phyloP scores from a whole-genome alignment of 2,113 vertebrate genomes.

The Ginglymostoma cirratum region DNA sequence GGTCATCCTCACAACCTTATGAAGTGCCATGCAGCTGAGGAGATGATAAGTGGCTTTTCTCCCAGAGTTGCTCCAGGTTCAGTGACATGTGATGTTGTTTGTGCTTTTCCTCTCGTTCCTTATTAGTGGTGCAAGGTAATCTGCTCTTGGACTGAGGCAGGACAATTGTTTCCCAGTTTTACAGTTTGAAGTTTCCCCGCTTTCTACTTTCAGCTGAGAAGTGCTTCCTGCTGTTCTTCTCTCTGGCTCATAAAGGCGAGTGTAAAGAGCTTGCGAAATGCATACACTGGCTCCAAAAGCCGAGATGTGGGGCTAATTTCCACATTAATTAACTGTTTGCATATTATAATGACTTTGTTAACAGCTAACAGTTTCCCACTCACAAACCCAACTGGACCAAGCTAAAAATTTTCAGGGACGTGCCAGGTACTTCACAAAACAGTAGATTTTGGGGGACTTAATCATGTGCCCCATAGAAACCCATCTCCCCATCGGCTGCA shows the following conservation, averaged over 20 bases:
- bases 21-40: background rate
- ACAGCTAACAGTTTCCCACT: too few relatives aligned
- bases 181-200: background rate
- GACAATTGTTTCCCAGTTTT: background rate
- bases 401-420: background rate
- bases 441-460: background rate
- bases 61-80: background rate
- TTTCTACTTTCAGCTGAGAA: background rate
- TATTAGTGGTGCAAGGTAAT: background rate
- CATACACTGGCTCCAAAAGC: background rate
- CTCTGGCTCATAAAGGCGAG: too few relatives aligned
- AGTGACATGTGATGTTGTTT: background rate
- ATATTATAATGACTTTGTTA: background rate
- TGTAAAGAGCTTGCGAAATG: background rate
- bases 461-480: background rate
- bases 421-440: background rate
- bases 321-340: background rate
- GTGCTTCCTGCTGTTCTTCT: background rate
- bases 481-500: background rate
- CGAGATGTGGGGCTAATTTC: background rate
- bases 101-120: background rate
- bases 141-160: background rate
- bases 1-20: background rate
- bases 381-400: background rate
- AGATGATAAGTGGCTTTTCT: background rate